A percentile compares a stretch with the other conserved stretches of the same genome.
phyloP scores from a whole-genome alignment of 2,888 invertebrate species.

The Leptopilina syphax region DNA sequence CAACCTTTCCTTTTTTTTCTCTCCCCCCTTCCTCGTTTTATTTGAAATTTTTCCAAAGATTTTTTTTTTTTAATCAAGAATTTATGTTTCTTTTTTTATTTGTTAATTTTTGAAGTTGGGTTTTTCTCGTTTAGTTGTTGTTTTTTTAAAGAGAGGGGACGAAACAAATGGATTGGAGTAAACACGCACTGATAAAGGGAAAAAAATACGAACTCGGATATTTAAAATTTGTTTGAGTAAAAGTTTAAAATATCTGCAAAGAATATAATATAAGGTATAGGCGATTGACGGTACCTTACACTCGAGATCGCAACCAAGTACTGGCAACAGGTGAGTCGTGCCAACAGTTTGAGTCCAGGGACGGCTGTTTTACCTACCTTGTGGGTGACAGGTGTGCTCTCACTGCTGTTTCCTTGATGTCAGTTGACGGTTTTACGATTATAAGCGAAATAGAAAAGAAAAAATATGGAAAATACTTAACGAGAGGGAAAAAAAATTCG shows the following conservation, averaged over 20 bases:
- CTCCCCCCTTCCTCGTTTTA: background rate
- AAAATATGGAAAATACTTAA: background rate
- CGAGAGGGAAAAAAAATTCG: background rate
- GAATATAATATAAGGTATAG: background rate
- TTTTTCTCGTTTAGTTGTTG: no score
- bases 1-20: slow-evolving; percentile 27
- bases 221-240: background rate
- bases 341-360: slow-evolving; percentile 38
- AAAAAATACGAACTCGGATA: background rate
- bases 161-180: no score
- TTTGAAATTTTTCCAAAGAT: background rate
- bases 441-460: background rate
- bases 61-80: background rate
- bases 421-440: slow-evolving; percentile 30
- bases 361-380: slow-evolving; percentile 34
- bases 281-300: slow-evolving; percentile 28
- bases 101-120: no score
- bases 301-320: slow-evolving; percentile 37
- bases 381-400: slow-evolving; percentile 37
- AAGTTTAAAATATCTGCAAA: background rate
- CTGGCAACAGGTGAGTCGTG: slow-evolving; percentile 39
- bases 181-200: background rate
- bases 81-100: no score
- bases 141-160: no score
- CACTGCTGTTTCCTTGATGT: slow-evolving; percentile 9